Base-by-base conservation (phyloP, 2,888 invertebrate genomes). In the Callimorpha dominula region DNA sequence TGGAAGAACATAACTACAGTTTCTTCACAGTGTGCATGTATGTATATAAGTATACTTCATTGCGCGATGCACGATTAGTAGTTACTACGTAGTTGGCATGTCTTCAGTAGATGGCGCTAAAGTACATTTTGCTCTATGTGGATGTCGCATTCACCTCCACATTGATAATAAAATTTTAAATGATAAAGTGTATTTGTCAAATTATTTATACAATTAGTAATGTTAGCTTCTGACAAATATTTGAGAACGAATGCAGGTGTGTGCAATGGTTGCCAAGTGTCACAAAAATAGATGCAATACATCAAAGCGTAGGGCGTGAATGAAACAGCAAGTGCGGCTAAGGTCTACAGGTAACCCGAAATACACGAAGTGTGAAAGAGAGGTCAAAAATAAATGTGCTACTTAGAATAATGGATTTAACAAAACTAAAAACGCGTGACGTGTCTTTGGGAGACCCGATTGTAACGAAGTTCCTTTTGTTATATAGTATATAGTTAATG, bases 241-340 rank as follows among this genome's bases (percentile, higher is more conserved):
- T 43, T 60, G 14, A 15, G 11, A 60, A 7, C 54, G 57, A 17
- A 14, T 43, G 42, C 69, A 69, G 62, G 62, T 63, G 69, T 12
- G 7, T 42, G 14, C n/a, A 63, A 12, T 42, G 17, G 12, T 42
- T 69, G 69, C 69, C 69, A 69, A 69, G 63, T 50, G 69, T 42
- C 69, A 52, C 40, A 42, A 69, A 69, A 69, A 69, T 69, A 69
- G 50, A 40, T 69, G 40, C 50, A 50, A 62, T 50, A n/a, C n/a
- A 50, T 63, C 50, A 63, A 43, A 40, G 40, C 49, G 40, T n/a
- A 50, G 50, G 49, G 3, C 14, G n/a, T 67, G 67, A 67, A 57
- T 68, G 54, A 68, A 57, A 43, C 9, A 9, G 42, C 42, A 54
- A 42, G 12, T 42, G 66, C 9, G 40, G 17, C 42, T 49, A 15